Percentiles rank a stretch among this genome's conserved stretches.
phyloP scores from a whole-genome alignment of 2,888 invertebrate species.

The Tiliacea aurago region DNA sequence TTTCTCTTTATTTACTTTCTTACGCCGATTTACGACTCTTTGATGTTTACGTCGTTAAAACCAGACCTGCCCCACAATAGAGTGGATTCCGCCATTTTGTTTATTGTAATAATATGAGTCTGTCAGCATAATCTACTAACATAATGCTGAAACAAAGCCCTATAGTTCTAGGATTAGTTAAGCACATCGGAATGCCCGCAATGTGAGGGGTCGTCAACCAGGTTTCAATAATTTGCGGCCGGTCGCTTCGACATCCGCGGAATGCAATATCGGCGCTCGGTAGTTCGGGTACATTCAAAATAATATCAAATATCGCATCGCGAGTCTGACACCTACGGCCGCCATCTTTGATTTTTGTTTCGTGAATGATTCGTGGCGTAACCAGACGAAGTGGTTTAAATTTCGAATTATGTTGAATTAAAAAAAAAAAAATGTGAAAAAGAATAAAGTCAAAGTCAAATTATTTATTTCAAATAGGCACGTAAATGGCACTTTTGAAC shows the following conservation, averaged over 20 bases:
- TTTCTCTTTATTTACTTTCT: neutral
- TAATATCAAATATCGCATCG: constrained; percentile 49
- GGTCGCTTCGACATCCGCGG: constrained; percentile 47
- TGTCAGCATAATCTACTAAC: neutral
- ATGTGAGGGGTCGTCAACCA: constrained; percentile 52
- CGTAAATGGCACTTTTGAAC: too few species aligned
- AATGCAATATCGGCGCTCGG: constrained; percentile 59
- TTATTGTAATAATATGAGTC: neutral
- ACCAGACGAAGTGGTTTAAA: constrained; percentile 8
- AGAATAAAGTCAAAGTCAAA: too few species aligned
- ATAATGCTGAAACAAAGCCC: neutral
- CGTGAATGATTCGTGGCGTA: neutral
- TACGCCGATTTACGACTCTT: neutral
- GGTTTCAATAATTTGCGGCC: constrained; percentile 63
- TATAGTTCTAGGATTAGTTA: constrained; percentile 37
- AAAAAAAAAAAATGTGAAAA: too few species aligned
- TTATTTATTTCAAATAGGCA: too few species aligned
- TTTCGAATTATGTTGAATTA: neutral
- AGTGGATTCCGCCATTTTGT: neutral
- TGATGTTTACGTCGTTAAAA: neutral
- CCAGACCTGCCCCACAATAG: too few species aligned
- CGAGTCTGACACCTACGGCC: constrained; percentile 23
- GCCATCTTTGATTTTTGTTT: constrained; percentile 39
- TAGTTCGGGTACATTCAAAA: constrained; percentile 54
- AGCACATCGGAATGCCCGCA: constrained; percentile 51